Evolutionary conservation across 2,888 invertebrate species (phyloP), one percentile per base, ranked within the genome.

Genomic region (Phaedon cochleariae): DNA sequence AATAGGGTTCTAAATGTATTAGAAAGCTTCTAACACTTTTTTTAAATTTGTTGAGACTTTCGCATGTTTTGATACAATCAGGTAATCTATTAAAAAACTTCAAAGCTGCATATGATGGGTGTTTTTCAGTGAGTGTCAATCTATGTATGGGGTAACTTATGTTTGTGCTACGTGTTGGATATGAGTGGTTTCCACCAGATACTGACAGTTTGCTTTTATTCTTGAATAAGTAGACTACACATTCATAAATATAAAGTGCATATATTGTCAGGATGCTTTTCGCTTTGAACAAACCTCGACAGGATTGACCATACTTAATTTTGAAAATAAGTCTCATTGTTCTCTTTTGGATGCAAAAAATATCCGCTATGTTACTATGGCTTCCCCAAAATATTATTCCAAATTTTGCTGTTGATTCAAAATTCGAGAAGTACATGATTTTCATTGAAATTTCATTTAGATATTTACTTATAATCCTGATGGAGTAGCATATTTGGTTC

Each of bases 121-220:
- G 15, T 41, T 41, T n/a, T 41, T 41, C 41, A n/a, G 3, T 4
- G 3, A 41, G 15, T 41, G 15, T 41, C 41, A 41, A 41, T 41
- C 41, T 41, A 41, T 41, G 41, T 41, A 41, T 41, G 41, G 41
- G 41, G 41, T 34, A 41, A 41, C 41, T 41, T 12, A 41, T 41
- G 41, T 41, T 41, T 41, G n/a, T 41, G 41, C 41, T 41, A 41
- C 41, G 41, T 15, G 41, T 41, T 41, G 41, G 41, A 41, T 41
- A 41, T 41, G 41, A n/a, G 41, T 41, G 41, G 41, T 41, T 41
- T 41, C 15, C 15, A 41, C 15, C 15, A 41, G 41, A 41, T 41
- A 41, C 15, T 9, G 41, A 41, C 41, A 41, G 41, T 41, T 41
- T 41, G 41, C 41, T 41, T 41, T 41, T 41, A 41, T 41, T 41